phyloP scores from a whole-genome alignment of 2,888 invertebrate genomes.

The Rhagonycha lutea region DNA sequence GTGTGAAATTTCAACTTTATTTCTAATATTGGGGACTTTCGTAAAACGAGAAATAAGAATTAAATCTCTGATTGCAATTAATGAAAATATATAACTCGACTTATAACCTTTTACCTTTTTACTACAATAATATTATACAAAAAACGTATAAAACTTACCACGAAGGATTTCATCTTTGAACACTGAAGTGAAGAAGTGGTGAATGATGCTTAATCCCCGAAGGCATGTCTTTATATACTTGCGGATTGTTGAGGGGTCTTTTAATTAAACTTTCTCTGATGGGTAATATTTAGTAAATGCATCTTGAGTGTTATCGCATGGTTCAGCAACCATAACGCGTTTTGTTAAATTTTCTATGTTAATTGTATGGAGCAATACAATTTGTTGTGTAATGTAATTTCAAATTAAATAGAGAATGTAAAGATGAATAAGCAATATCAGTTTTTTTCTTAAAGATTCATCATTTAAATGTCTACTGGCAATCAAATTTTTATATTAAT shows the following conservation, averaged over 20 bases:
- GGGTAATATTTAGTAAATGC: slow-evolving; percentile 7
- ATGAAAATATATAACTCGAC: too few relatives aligned
- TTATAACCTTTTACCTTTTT: too few relatives aligned
- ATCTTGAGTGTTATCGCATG: slow-evolving; percentile 16
- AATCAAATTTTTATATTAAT: too few relatives aligned
- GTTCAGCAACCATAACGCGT: slow-evolving; percentile 19
- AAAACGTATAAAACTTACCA: slow-evolving; percentile 6
- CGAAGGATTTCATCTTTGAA: slow-evolving; percentile 13
- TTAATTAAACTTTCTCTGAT: slow-evolving; percentile 19
- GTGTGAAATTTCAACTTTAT: too few relatives aligned
- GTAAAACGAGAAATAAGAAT: too few relatives aligned
- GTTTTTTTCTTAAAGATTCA: too few relatives aligned
- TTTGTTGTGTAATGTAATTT: slow-evolving; percentile 18
- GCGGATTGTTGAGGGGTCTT: slow-evolving; percentile 1
- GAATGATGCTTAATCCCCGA: slow-evolving; percentile 13
- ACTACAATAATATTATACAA: neutral
- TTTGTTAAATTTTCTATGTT: slow-evolving; percentile 21
- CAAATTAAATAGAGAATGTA: slow-evolving; percentile 16
- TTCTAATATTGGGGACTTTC: too few relatives aligned
- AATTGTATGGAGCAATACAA: slow-evolving; percentile 5
- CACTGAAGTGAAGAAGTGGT: slow-evolving; percentile 10
- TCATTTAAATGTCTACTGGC: too few relatives aligned
- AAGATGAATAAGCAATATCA: slow-evolving; percentile 11
- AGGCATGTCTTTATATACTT: slow-evolving; percentile 6
- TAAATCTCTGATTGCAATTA: too few relatives aligned